phyloP scores from a whole-genome alignment of 2,888 invertebrate species.

The Diabrotica balteata region DNA sequence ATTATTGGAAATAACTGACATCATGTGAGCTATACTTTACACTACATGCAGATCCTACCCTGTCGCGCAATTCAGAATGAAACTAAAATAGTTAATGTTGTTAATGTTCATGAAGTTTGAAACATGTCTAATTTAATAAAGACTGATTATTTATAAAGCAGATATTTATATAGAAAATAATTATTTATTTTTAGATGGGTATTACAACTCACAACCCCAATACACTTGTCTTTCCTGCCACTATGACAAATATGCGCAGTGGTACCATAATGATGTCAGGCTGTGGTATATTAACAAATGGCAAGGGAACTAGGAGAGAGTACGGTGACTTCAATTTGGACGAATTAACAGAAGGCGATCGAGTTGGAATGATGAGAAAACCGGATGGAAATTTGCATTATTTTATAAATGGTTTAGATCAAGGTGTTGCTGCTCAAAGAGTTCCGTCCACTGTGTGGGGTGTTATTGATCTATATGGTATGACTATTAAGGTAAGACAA shows the following conservation, averaged over 20 bases:
- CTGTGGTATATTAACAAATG: constrained; percentile 94
- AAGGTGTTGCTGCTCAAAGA: constrained; percentile 87
- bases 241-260: constrained; percentile 95
- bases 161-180: too few species aligned
- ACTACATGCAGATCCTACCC: too few species aligned
- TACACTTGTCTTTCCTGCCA: constrained; percentile 89
- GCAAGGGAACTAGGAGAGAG: constrained; percentile 90
- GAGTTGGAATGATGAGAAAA: constrained; percentile 90
- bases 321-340: constrained; percentile 95
- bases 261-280: constrained; percentile 97
- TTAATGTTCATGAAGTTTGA: too few species aligned
- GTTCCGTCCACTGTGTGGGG: constrained; percentile 88
- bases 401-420: constrained; percentile 91
- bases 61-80: too few species aligned
- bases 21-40: too few species aligned
- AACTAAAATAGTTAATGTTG: too few species aligned
- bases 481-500: constrained; percentile 78
- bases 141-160: too few species aligned
- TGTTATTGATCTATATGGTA: constrained; percentile 93
- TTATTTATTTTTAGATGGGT: constrained; percentile 69
- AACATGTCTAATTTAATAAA: too few species aligned
- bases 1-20: too few species aligned
- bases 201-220: constrained; percentile 93
- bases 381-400: constrained; percentile 87
- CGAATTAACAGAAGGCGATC: constrained; percentile 90